Percentiles rank a stretch among this genome's conserved stretches.
phyloP scores from a whole-genome alignment of 1,140 invertebrate species.

The Wiebesia pumilae region DNA sequence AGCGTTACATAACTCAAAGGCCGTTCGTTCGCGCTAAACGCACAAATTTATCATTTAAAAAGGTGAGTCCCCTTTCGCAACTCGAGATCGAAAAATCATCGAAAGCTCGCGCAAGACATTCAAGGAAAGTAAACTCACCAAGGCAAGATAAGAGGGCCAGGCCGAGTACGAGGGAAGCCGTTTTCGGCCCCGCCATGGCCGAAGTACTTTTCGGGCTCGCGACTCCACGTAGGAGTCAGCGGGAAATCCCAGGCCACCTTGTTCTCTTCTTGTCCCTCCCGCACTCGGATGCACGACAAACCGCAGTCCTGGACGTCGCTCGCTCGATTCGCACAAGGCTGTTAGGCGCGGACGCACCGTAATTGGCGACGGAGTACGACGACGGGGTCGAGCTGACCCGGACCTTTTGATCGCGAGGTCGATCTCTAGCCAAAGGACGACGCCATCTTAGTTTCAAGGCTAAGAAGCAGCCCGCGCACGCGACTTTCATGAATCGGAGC shows the following conservation, averaged over 20 bases:
- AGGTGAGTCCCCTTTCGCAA: too few relatives aligned
- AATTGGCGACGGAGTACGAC: not conserved
- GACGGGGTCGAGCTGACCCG: not conserved
- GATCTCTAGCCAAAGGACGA: slow-evolving; percentile 50
- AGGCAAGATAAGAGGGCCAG: slow-evolving; percentile 48
- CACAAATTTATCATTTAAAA: too few relatives aligned
- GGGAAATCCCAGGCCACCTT: not conserved
- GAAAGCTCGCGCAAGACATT: not conserved
- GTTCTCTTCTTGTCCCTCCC: not conserved
- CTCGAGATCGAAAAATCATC: too few relatives aligned
- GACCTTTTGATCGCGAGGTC: slow-evolving; percentile 10
- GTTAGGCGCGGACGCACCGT: not conserved
- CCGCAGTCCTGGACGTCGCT: too few relatives aligned
- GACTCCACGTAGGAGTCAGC: not conserved
- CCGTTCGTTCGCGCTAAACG: too few relatives aligned
- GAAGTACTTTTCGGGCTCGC: not conserved
- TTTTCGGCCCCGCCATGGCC: slow-evolving; percentile 51
- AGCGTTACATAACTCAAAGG: too few relatives aligned
- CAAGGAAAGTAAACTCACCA: slow-evolving; percentile 52
- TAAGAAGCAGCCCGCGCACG: slow-evolving; percentile 1
- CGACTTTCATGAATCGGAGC: not conserved
- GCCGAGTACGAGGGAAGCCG: slow-evolving; percentile 51
- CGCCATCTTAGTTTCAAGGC: slow-evolving; percentile 51
- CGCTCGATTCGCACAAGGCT: slow-evolving; percentile 13
- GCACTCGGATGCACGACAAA: not conserved